Conservation (phyloP, 2,113 vertebrate genomes). For the Miniopterus natalensis region DNA sequence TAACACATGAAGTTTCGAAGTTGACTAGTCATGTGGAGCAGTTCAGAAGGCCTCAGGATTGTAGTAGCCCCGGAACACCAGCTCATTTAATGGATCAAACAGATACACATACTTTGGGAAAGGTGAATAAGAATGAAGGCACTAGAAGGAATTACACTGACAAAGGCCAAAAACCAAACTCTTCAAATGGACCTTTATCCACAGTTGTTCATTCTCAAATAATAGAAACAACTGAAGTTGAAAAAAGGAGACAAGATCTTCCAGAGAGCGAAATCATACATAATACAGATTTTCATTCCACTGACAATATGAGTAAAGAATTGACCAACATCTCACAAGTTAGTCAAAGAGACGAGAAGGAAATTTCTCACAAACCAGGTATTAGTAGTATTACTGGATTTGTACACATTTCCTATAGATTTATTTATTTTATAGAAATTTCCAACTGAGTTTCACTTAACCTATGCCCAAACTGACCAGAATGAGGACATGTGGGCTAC, state of each 20-base stretch:
- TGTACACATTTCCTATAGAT: conserved; percentile 48
- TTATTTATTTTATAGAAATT: conserved; percentile 61
- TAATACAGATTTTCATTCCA: conserved; percentile 54
- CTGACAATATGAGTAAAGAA: conserved; percentile 38
- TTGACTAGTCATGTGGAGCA: conserved; percentile 51
- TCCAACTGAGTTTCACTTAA: conserved; percentile 39
- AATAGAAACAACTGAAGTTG: conserved; percentile 5
- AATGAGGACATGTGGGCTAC: not conserved
- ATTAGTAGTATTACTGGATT: conserved; percentile 34
- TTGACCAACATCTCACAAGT: conserved; percentile 52
- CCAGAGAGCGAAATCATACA: not conserved
- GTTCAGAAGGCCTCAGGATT: conserved; percentile 50
- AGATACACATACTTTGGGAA: conserved; percentile 20
- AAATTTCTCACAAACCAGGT: conserved; percentile 75
- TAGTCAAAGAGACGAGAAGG: conserved; percentile 65
- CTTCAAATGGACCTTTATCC: not conserved
- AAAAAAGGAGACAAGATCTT: conserved; percentile 4
- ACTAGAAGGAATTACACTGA: not conserved
- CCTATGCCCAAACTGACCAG: not conserved
- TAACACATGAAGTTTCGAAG: conserved; percentile 60
- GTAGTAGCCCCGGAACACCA: not conserved
- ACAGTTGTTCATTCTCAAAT: conserved; percentile 44
- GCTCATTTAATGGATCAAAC: conserved; percentile 4
- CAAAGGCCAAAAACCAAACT: conserved; percentile 32
- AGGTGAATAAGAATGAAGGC: conserved; percentile 27